These are phyloP conservation scores for Propithecus coquereli DNA, from an alignment of 2,113 vertebrate species.

Conservation along the genomic window DNA sequence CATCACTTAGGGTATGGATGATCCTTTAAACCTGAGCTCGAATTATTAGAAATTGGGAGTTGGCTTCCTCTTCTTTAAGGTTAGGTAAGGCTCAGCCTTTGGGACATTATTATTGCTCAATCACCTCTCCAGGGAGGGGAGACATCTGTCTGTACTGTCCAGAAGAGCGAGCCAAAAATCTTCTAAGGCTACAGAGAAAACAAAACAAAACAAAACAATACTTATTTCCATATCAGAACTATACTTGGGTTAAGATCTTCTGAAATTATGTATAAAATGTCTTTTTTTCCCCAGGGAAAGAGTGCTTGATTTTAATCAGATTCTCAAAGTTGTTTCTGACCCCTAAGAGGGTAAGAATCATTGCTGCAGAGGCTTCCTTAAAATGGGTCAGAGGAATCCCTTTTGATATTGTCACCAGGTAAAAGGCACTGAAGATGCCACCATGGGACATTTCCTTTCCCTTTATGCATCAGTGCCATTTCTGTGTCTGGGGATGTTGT, in stretches of 20 bases:
- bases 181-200: background rate
- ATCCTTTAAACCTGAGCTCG: background rate
- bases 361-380: background rate
- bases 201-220: background rate
- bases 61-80: background rate
- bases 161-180: background rate
- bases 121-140: background rate
- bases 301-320: background rate
- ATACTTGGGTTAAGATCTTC: constrained; percentile 12
- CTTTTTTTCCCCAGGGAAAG: background rate
- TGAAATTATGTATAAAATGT: background rate
- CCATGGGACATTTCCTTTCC: background rate
- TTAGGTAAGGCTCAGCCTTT: background rate
- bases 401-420: background rate
- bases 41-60: background rate
- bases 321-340: constrained; percentile 27
- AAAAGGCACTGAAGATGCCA: background rate
- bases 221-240: background rate
- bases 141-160: background rate
- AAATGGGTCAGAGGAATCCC: background rate
- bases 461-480: background rate
- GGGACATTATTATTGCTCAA: background rate
- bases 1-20: background rate
- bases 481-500: background rate
- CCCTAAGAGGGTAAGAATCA: background rate